Evolutionary conservation across 2,113 vertebrate species (phyloP), one percentile per base, ranked within the genome.

Genomic region (Nothoprocta pentlandii): DNA sequence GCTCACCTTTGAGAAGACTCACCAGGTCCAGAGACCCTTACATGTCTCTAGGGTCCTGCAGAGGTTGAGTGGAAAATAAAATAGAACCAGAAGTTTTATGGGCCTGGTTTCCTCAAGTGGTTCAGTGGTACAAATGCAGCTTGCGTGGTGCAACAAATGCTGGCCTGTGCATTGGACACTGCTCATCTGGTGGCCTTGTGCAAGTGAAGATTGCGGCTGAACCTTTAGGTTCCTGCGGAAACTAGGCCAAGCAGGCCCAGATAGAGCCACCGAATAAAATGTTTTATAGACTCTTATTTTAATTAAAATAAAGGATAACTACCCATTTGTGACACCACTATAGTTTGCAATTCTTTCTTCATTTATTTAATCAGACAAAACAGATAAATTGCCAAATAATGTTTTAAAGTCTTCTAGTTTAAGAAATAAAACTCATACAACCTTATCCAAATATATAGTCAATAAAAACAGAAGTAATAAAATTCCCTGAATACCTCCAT

Each of bases 221-320:
- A 92, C 71, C 87, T 95, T 85, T 74, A 66, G 92, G 64, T 64
- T 80, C 34, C 32, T 79, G 68, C 86, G 62, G 59, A 96, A 96
- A 92, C 53, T 87, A 96, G 90, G 95, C 82, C 91, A 95, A 90
- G 85, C 41, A 68, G 64, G 28, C 79, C 61, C 73, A 95, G 87
- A 93, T 95, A 93, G 77, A 91, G 74, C 51, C 8, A 42, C 74
- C 76, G 66, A 84, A 95, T 90, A 95, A 94, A 95, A 68, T 85
- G 88, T 80, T 91, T 86, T 96, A 85, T 80, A 89, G 63, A 78
- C 67, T 20, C 56, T 36, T 26, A 80, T 95, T 96, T 96, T 96
- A 97, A 96, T 97, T 96, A 97, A 94, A 96, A 95, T 80, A 69
- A 94, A 70, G 58, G 46, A 10, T 95, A 96, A 97, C 83, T 96